Base-by-base conservation (phyloP, 1,140 invertebrate genomes). In the Microplitis mediator region DNA sequence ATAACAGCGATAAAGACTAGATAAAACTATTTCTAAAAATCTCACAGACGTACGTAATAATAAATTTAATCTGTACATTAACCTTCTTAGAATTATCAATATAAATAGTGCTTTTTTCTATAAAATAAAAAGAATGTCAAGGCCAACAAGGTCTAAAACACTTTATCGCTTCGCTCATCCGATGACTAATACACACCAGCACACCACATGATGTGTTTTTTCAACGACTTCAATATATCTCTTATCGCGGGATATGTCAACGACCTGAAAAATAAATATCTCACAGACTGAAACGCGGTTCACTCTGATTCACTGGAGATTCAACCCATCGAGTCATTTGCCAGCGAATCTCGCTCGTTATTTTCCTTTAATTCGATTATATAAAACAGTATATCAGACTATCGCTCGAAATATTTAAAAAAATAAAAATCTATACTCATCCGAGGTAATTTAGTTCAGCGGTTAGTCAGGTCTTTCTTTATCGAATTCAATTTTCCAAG, bases 401-500 rank as follows among this genome's bases (percentile, higher is more conserved):
- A 58, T 58, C 56, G 56, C 14, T 58, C 9, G 14, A 58, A 23
- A 58, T 58, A 23, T 31, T 45, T 9, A 5, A 45, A 11, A 45
- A 9, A 68, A 68, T 35, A 56, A 56, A 51, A 5, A 45, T 45
- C 39, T 45, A 45, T 3, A 6, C 6, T 6, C 39, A 45, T 45
- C 11, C 11, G 11, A 45, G 8, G 39, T 45, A 45, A 45, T 45
- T 45, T 11, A 45, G 39, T 45, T 45, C 39, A 45, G 39, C 11
- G 39, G 39, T 45, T 45, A 45, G 39, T 45, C 39, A 6, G 39
- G 5, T 0, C 64, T 66, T 32, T 3, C 3, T 70, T 23, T 31
- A 74, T 74, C 16, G 60, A 74, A 74, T 74, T 71, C 69, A 74
- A 74, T 74, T 74, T 71, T 68, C 69, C 58, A 58, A 71, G 63